phyloP scores from a whole-genome alignment of 2,888 invertebrate species.

The Leptopilina syphax region DNA sequence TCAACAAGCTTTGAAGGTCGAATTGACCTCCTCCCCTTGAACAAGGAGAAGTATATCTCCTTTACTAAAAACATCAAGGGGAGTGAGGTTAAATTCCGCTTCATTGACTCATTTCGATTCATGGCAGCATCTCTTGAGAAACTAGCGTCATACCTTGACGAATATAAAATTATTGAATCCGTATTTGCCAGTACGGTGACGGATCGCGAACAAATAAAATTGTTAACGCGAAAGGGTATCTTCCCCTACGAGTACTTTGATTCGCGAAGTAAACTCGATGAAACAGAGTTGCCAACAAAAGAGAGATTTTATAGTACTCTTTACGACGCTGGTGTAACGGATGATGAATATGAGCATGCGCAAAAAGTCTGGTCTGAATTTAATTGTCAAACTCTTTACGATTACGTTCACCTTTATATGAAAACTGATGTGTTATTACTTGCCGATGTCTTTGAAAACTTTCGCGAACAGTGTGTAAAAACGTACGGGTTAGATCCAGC shows the following conservation, averaged over 20 bases:
- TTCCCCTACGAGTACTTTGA: conserved; percentile 2
- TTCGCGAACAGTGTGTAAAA: conserved; percentile 47
- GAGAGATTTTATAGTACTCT: neutral
- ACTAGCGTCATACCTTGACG: neutral
- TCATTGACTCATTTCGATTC: neutral
- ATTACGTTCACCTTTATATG: neutral
- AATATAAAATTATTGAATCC: neutral
- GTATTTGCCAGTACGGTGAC: neutral
- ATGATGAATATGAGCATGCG: neutral
- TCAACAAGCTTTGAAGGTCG: neutral
- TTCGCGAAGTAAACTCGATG: neutral
- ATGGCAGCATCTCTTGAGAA: neutral
- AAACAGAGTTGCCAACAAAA: neutral
- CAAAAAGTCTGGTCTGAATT: neutral
- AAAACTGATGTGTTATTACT: neutral
- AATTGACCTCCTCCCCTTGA: neutral
- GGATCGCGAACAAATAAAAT: neutral
- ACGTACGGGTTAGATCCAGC: conserved; percentile 26
- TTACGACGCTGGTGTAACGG: neutral
- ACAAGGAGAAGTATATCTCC: neutral
- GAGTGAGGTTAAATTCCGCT: neutral
- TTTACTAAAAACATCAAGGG: neutral
- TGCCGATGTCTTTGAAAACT: conserved; percentile 44
- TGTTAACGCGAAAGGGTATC: neutral
- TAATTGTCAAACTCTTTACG: neutral